Evolutionary conservation across 2,113 vertebrate genomes (phyloP), one percentile per base, ranked within the genome.

Genomic region (Thinocorus orbignyianus): DNA sequence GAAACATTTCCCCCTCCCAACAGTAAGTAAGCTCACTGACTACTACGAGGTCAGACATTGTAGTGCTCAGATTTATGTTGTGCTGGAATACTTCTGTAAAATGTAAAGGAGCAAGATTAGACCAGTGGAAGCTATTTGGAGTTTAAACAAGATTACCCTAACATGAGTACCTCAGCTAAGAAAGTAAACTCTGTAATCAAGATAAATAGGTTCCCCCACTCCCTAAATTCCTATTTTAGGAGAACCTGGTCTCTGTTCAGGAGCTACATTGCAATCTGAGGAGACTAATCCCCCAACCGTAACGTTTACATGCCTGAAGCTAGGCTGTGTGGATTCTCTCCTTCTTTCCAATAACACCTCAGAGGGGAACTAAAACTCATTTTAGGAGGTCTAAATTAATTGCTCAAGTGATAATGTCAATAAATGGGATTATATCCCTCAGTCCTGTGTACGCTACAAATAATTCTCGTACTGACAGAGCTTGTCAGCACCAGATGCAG

Each of bases 101-200:
- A 41, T 24, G 6, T 7, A 31, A 39, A 17, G 17, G 5, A 64
- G 24, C 54, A 83, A 73, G 64, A 77, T 46, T 20, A 4, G 17
- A 46, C 33, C 28, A 26, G 39, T 49, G 65, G n/a, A 25, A 54
- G n/a, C 16, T 68, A 7, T 55, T 65, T 2, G 1, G 52, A 31
- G n/a, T 49, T 71, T 51, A 65, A 7, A 61, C 30, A n/a, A 6
- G 11, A 11, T 26, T 55, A 17, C 31, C 18, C 31, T 44, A 8
- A 48, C 0, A 0, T 11, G 28, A 4, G 37, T 39, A 24, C 17
- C 57, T 37, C 25, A 62, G 60, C 46, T 49, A 3, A 28, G 20
- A 65, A 77, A 73, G 18, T 9, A 20, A 88, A 39, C 23, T 65
- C 24, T 51, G 39, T 7, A 7, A 16, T 26, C 49, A n/a, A n/a